These are phyloP conservation scores for Onychostruthus taczanowskii DNA, from an alignment of 2,113 vertebrate genomes.

Conservation along the genomic window DNA sequence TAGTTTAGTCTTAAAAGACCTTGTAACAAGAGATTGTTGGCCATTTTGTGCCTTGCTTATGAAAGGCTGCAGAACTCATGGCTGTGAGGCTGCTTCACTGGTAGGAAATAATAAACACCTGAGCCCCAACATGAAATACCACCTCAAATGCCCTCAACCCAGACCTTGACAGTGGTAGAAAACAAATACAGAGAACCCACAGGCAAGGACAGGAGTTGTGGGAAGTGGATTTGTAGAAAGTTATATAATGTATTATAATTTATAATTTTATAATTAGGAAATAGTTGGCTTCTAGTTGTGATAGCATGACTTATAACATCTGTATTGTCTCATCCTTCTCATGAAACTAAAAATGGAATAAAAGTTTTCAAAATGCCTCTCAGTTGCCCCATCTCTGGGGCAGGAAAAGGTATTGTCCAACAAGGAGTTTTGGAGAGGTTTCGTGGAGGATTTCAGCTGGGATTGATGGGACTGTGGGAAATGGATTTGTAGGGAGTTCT, in stretches of 20 bases:
- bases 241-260: neutral
- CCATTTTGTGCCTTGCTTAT: neutral
- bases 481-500: neutral
- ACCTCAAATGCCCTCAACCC: neutral
- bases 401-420: neutral
- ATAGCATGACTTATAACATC: neutral
- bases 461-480: neutral
- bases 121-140: neutral
- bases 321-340: neutral
- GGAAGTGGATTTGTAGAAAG: neutral
- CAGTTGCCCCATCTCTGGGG: neutral
- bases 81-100: neutral
- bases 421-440: neutral
- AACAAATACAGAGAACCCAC: neutral
- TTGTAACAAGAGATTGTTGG: too few relatives aligned
- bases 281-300: neutral
- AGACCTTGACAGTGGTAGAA: neutral
- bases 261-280: neutral
- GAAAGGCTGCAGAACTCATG: neutral
- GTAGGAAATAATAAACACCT: neutral
- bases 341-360: neutral
- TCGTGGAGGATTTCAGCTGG: neutral
- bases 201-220: neutral
- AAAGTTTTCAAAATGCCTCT: neutral
- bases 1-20: too few relatives aligned